Evolutionary conservation across 2,888 invertebrate genomes (phyloP).

Genomic region (Schizaphis graminum): DNA sequence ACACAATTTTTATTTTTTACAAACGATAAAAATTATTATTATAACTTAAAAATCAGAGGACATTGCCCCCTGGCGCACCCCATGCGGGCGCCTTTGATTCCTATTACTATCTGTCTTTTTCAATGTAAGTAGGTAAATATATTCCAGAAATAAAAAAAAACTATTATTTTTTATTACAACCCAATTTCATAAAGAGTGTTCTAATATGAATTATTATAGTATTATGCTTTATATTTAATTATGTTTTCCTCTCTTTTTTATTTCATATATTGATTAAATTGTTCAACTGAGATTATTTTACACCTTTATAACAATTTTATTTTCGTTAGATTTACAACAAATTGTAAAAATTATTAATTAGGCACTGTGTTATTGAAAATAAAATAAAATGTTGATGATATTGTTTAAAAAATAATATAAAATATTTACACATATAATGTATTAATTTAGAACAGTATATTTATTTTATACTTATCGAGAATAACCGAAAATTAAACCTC

Average conservation of each 20-base stretch:
- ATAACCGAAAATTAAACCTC: neutral
- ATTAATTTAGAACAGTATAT: too few relatives aligned
- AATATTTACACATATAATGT: neutral
- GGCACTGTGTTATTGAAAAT: too few relatives aligned
- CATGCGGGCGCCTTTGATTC: too few relatives aligned
- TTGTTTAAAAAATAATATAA: neutral
- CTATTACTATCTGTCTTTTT: neutral
- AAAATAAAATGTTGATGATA: neutral
- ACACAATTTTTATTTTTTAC: too few relatives aligned
- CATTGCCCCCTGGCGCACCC: too few relatives aligned
- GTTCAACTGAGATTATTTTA: too few relatives aligned
- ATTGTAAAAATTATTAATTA: too few relatives aligned
- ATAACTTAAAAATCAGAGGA: too few relatives aligned
- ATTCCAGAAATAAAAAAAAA: neutral
- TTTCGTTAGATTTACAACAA: too few relatives aligned
- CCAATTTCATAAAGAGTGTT: neutral
- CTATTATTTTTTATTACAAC: neutral
- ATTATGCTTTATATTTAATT: neutral
- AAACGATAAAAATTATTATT: too few relatives aligned
- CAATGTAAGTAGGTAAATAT: neutral
- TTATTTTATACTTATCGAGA: neutral
- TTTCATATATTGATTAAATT: too few relatives aligned
- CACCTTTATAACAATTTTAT: too few relatives aligned
- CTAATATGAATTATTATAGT: neutral
- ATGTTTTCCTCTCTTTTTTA: neutral